phyloP scores from a whole-genome alignment of 2,113 vertebrate genomes.

The Macrotus californicus region DNA sequence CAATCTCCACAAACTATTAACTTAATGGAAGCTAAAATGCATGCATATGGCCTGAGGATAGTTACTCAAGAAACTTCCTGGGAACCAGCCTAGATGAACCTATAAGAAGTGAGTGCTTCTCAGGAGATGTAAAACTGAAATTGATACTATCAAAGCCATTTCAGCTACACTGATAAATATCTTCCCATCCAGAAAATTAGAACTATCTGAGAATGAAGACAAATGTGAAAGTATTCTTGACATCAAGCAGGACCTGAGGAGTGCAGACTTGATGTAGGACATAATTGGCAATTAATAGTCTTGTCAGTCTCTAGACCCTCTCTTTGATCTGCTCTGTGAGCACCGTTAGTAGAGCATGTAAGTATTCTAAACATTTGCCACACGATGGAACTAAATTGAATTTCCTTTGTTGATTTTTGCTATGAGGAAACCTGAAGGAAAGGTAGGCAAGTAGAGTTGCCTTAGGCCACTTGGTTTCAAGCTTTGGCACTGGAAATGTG shows the following conservation, averaged over 20 bases:
- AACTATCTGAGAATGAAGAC: conserved; percentile 30
- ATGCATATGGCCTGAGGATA: background rate
- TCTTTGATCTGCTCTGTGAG: background rate
- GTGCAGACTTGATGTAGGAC: background rate
- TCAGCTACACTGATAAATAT: background rate
- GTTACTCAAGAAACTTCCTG: background rate
- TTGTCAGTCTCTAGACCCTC: background rate
- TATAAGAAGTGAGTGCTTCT: conserved; percentile 4
- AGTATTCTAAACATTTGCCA: background rate
- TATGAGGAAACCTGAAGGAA: background rate
- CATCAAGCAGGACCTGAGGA: background rate
- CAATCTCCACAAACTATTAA: conserved; percentile 26
- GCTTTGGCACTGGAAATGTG: background rate
- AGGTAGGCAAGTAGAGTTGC: background rate
- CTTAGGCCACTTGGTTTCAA: background rate
- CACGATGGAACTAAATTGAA: background rate
- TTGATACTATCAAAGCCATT: conserved; percentile 26
- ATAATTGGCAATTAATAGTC: background rate
- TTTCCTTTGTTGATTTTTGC: background rate
- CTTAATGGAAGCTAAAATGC: conserved; percentile 32
- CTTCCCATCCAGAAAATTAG: background rate
- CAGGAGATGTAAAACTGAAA: conserved; percentile 38
- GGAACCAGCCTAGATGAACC: conserved; percentile 22
- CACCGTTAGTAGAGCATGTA: background rate
- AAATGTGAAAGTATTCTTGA: conserved; percentile 35